Evolutionary conservation across 2,888 invertebrate genomes (phyloP).

Genomic region (Alloscopus bannaensis): DNA sequence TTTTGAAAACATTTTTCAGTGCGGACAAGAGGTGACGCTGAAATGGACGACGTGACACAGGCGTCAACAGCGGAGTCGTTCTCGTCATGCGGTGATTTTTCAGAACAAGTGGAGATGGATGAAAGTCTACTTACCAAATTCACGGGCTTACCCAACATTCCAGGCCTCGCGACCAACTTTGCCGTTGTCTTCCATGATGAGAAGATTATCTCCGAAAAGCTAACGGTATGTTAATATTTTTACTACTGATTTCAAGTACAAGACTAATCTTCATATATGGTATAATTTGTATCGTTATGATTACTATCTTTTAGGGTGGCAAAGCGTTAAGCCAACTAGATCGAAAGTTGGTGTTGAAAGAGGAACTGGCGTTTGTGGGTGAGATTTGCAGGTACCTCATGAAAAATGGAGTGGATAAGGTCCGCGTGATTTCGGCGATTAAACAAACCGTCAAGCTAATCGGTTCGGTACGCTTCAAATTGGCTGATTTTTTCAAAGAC

Average conservation of each 20-base stretch:
- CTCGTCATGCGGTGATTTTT: not conserved
- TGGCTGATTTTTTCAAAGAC: too few species aligned
- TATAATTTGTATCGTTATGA: too few species aligned
- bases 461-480: too few species aligned
- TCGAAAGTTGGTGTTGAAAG: not conserved
- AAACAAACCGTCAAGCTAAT: too few species aligned
- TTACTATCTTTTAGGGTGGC: too few species aligned
- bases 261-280: too few species aligned
- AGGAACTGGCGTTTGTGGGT: not conserved
- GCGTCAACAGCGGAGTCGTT: not conserved
- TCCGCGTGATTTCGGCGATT: too few species aligned
- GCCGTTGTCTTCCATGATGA: conserved; percentile 11
- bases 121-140: conserved; percentile 11
- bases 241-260: too few species aligned
- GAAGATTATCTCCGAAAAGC: not conserved
- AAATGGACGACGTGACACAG: not conserved
- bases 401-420: not conserved
- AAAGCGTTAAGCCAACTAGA: too few species aligned
- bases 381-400: not conserved
- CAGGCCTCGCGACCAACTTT: conserved; percentile 14
- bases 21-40: not conserved
- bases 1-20: too few species aligned
- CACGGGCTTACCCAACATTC: not conserved
- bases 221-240: too few species aligned
- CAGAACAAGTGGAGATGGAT: not conserved